Base-by-base conservation (phyloP, 2,113 vertebrate genomes). In the Indicator maculatus region DNA sequence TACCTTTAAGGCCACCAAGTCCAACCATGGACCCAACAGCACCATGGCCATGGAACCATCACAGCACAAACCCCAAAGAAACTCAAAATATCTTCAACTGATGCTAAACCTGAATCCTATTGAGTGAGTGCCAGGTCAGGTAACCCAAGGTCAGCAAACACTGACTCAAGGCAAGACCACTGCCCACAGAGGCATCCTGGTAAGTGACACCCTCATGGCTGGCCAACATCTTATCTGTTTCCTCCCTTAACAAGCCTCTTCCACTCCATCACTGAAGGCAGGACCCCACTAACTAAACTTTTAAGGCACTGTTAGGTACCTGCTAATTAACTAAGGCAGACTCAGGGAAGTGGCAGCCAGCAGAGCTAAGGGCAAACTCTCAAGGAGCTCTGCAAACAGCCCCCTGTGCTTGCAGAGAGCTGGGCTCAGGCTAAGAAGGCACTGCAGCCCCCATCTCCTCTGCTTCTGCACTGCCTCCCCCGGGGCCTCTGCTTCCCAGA, bases 271-370 rank as follows among this genome's bases (percentile, higher is more conserved):
- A 86, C 4, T 2, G 23, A 88, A 90, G 88, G 47, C 30, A 74
- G 75, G 63, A 72, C 47, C 56, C 78, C 47, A 38, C 47, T 93
- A 86, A 86, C 65, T 24, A 41, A 90, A 94, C 65, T 90, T 88
- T 53, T 50, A 74, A 94, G 86, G 47, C 58, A 86, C 64, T 56
- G 24, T 41, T 66, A 86, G 69, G 75, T 21, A 78, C 38, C 60
- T 88, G 15, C 47, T 72, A 74, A 92, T 81, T 88, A 92, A 75
- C 69, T 71, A 93, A 90, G 47, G 52, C 27, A 74, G 60, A 80
- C 80, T 47, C 52, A 71, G 79, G 72, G 60, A 86, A 60, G 56
- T 38, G 33, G 47, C 19, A 83, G 73, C 33, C 58, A 93, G 56
- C 26, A 77, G 85, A 5, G 17, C 36, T 81, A 85, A 65, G 4